Evolutionary conservation across 1,140 invertebrate genomes (phyloP).

Genomic region (Philopotamus ludificatus): DNA sequence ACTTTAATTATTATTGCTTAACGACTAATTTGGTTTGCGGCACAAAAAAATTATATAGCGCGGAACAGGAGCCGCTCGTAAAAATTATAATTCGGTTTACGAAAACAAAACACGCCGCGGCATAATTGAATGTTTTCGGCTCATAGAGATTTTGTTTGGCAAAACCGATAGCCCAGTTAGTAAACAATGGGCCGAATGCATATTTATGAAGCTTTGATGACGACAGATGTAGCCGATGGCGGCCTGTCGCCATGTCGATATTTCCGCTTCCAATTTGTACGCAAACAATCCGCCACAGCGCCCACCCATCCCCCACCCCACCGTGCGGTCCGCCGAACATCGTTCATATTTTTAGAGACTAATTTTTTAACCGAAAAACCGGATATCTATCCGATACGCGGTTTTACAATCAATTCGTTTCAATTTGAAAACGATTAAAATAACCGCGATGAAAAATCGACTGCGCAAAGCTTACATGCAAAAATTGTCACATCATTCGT

Average conservation of each 20-base stretch:
- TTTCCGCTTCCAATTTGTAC: not conserved
- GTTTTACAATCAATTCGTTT: too few relatives aligned
- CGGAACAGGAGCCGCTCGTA: not conserved
- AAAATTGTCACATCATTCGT: too few relatives aligned
- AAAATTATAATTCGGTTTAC: conserved; percentile 5
- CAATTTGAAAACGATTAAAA: too few relatives aligned
- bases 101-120: conserved; percentile 8
- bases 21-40: too few relatives aligned
- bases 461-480: too few relatives aligned
- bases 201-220: conserved; percentile 3
- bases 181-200: conserved; percentile 8
- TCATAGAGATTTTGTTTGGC: not conserved
- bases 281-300: not conserved
- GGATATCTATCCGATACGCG: too few relatives aligned
- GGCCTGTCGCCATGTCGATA: not conserved
- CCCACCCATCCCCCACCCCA: too few relatives aligned
- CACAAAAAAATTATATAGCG: not conserved
- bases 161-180: not conserved
- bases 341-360: too few relatives aligned
- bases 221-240: conserved; percentile 2
- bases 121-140: not conserved
- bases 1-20: too few relatives aligned
- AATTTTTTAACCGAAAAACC: too few relatives aligned
- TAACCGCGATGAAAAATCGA: too few relatives aligned
- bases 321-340: too few relatives aligned